Evolutionary conservation across 2,797 vertebrate genomes (phyloP).

Genomic region (Holocentrus rufus): DNA sequence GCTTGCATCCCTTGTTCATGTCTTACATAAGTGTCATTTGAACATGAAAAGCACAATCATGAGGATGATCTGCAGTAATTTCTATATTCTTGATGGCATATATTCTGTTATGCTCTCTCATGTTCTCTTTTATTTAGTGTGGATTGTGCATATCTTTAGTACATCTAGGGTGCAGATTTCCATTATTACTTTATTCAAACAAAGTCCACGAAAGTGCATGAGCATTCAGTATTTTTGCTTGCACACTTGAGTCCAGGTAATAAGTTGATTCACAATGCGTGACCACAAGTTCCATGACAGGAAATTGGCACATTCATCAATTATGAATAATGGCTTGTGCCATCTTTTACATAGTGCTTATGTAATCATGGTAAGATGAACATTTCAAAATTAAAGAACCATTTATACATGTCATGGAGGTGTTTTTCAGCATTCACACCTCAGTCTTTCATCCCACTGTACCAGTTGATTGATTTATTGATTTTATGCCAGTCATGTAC

Average conservation of each 20-base stretch:
- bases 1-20: constrained; percentile 12
- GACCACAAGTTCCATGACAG: constrained; percentile 4
- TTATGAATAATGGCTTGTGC: constrained; percentile 7
- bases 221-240: constrained; percentile 8
- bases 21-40: not conserved
- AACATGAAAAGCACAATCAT: constrained; percentile 12
- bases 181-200: constrained; percentile 20
- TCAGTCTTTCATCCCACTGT: too few species aligned
- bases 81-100: constrained; percentile 36
- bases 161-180: constrained; percentile 29
- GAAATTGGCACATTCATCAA: not conserved
- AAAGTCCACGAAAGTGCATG: constrained; percentile 36
- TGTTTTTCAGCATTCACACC: not conserved
- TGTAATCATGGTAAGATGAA: not conserved
- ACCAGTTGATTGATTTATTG: not conserved
- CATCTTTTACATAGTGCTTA: not conserved
- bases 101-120: not conserved
- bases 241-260: constrained; percentile 30
- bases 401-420: not conserved
- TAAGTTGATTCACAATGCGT: constrained; percentile 42
- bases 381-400: not conserved
- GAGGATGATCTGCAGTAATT: constrained; percentile 21
- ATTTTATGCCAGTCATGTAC: not conserved
- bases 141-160: constrained; percentile 58
- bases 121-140: constrained; percentile 28